Base-by-base conservation (phyloP, 2,797 vertebrate genomes). In the Enteromius mattozi region DNA sequence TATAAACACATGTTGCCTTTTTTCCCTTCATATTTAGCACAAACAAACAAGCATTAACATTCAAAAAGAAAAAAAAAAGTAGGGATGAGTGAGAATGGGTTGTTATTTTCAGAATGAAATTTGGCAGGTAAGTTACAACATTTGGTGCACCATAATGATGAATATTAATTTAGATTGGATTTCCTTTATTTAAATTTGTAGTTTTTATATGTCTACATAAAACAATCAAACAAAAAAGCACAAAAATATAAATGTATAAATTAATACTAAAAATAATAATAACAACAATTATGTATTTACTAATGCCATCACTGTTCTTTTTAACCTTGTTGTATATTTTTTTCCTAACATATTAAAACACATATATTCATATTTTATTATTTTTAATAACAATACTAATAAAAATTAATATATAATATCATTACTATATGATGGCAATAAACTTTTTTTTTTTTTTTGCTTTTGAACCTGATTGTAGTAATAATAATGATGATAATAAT, bases 61-160 rank as follows among this genome's bases (percentile, higher is more conserved):
- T n/a, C 0, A 59, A 9, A 66, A 8, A 76, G 37, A 76, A 27
- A 3, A 51, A 35, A 7, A 24, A n/a, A 35, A 5, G 21, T 6
- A 68, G 3, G 27, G 51, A 45, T 45, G 40, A 63, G 24, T 45
- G 63, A 61, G 56, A 30, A 59, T 63, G 16, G 5, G 37, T 14
- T 42, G 37, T 47, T 78, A 19, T 78, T 27, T 78, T 42, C 24
- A 78, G 16, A 63, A 78, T 17, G 14, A 45, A 21, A 45, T 47
- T 45, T 78, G 76, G 56, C 76, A 45, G 8, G n/a, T 45, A 6
- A 61, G 45, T 12, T 17, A 42, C 7, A 78, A 45, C 76, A 78
- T 78, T 78, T 78, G 21, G 56, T 40, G n/a, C 19, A 45, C 8
- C 16, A 12, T 78, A 45, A 40, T 63, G 76, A 27, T 14, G 4